Evolutionary conservation across 2,888 invertebrate genomes (phyloP).

Genomic region (Agonopterix subpropinquella): DNA sequence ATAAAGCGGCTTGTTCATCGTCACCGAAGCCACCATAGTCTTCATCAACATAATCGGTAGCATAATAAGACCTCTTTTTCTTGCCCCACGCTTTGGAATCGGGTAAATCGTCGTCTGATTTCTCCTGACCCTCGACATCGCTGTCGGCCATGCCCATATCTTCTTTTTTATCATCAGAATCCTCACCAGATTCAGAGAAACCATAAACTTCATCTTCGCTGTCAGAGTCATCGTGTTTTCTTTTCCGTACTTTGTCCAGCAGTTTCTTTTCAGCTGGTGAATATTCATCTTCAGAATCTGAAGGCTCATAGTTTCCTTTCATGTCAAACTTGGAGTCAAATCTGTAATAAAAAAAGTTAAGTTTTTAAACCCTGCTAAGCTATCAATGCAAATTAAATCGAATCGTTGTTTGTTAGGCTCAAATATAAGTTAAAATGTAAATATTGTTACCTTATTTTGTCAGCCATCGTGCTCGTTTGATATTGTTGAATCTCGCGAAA

Average conservation of each 20-base stretch:
- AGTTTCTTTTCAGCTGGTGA: conserved; percentile 78
- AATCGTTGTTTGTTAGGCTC: neutral
- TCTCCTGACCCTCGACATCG: conserved; percentile 86
- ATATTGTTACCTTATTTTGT: conserved; percentile 55
- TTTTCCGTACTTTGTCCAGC: conserved; percentile 76
- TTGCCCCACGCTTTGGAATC: conserved; percentile 93
- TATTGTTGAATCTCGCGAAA: neutral
- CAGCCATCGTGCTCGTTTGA: conserved; percentile 32
- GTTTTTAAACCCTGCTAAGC: neutral
- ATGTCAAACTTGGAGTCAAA: conserved; percentile 54
- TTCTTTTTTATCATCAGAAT: conserved; percentile 59
- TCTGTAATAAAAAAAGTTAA: conserved; percentile 30
- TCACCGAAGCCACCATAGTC: conserved; percentile 84
- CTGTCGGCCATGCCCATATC: conserved; percentile 76
- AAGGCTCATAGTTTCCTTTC: conserved; percentile 77
- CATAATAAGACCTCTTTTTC: conserved; percentile 85
- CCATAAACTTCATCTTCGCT: conserved; percentile 80
- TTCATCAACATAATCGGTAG: conserved; percentile 92
- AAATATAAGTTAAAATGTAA: neutral
- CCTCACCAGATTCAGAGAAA: conserved; percentile 70
- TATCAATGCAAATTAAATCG: neutral
- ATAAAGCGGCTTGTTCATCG: conserved; percentile 82
- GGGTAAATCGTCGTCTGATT: conserved; percentile 82
- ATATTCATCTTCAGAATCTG: conserved; percentile 85
- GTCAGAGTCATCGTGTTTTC: conserved; percentile 67